Conservation (phyloP, 2,888 invertebrate species). For the Thecophora atra region DNA sequence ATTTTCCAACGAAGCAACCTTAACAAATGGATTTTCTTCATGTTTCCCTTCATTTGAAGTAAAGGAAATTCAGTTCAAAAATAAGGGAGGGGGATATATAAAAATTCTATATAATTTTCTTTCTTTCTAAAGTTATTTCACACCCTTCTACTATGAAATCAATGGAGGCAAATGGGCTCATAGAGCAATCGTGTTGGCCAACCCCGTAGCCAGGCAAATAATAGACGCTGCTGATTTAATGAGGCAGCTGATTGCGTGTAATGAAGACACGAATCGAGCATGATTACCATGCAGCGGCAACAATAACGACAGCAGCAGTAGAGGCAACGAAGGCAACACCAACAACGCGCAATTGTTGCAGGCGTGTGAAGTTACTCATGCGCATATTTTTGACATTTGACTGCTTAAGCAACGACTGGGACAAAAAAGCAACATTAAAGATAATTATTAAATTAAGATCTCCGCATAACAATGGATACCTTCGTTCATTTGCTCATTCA, state of each 20-base stretch:
- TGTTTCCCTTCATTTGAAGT: too few species aligned
- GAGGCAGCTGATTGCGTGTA: conserved; percentile 33
- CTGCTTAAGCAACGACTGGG: not conserved
- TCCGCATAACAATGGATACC: not conserved
- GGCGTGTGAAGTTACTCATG: conserved; percentile 18
- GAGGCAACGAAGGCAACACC: not conserved
- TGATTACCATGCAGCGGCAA: not conserved
- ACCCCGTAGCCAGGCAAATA: not conserved
- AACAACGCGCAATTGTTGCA: not conserved
- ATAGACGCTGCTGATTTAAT: conserved; percentile 15
- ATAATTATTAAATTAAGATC: conserved; percentile 4
- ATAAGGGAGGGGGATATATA: too few species aligned
- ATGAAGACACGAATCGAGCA: conserved; percentile 32
- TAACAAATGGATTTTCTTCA: too few species aligned
- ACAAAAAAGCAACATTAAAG: not conserved
- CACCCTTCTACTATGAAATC: not conserved
- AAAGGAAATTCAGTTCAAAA: too few species aligned
- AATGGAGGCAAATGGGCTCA: not conserved
- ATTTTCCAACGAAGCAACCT: too few species aligned
- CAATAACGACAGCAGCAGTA: conserved; percentile 3
- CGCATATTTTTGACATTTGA: conserved; percentile 8
- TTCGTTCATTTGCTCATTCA: not conserved
- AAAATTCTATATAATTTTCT: too few species aligned
- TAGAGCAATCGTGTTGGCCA: not conserved
- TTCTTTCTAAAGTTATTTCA: not conserved